Conservation (phyloP, 2,113 vertebrate species). For the Trinectes maculatus region DNA sequence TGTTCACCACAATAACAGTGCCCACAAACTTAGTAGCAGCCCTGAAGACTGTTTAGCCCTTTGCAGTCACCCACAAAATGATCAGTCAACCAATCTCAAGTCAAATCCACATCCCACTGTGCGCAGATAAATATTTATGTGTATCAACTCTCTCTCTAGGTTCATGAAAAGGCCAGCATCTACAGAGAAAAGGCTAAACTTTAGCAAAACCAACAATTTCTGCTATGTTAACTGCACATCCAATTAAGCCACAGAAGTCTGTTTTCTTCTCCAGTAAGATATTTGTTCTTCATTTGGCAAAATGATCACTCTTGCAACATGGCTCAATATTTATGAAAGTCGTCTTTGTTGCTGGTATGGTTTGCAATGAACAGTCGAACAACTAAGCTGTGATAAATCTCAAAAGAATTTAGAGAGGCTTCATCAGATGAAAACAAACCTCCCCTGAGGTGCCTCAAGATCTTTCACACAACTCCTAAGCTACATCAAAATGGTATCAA, state of each 20-base stretch:
- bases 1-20: slow-evolving; percentile 44
- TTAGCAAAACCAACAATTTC: slow-evolving; percentile 61
- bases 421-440: slow-evolving; percentile 52
- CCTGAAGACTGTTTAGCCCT: slow-evolving; percentile 75
- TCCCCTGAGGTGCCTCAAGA: slow-evolving; percentile 58
- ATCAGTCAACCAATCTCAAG: slow-evolving; percentile 44
- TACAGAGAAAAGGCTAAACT: slow-evolving; percentile 52
- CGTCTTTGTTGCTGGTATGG: slow-evolving; percentile 73
- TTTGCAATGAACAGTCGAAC: slow-evolving; percentile 35
- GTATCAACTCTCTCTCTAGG: slow-evolving; percentile 35
- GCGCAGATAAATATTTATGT: slow-evolving; percentile 47
- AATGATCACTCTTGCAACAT: slow-evolving; percentile 59
- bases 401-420: slow-evolving; percentile 55
- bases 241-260: slow-evolving; percentile 39
- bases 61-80: slow-evolving; percentile 60
- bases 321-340: slow-evolving; percentile 68
- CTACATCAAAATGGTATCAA: slow-evolving; percentile 37
- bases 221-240: slow-evolving; percentile 61
- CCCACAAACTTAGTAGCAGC: slow-evolving; percentile 65
- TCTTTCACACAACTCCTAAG: slow-evolving; percentile 27
- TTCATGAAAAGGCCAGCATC: slow-evolving; percentile 55
- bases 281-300: slow-evolving; percentile 81
- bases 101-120: slow-evolving; percentile 45
- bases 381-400: slow-evolving; percentile 39
- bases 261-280: slow-evolving; percentile 44